These are phyloP conservation scores for Pluvialis apricaria DNA, from an alignment of 2,113 vertebrate species.

Conservation along the genomic window DNA sequence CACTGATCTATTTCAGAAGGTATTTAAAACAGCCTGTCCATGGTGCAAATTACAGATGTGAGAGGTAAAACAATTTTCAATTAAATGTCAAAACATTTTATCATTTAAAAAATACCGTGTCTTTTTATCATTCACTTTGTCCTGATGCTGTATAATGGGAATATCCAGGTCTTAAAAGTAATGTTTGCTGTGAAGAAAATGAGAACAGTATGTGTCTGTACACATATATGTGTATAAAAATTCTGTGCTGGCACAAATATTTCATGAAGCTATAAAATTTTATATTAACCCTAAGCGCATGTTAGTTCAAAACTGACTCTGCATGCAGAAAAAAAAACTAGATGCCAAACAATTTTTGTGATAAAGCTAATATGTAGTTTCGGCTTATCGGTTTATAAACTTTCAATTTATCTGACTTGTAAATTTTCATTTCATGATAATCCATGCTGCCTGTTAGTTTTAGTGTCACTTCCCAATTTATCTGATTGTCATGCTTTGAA, in stretches of 20 bases:
- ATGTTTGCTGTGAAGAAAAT: slow-evolving; percentile 31
- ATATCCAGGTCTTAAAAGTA: slow-evolving; percentile 30
- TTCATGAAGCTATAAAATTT: not conserved
- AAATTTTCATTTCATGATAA: not conserved
- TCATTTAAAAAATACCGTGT: not conserved
- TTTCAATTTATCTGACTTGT: not conserved
- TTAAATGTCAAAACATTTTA: not conserved
- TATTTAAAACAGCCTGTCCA: slow-evolving; percentile 15
- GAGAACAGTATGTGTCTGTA: not conserved
- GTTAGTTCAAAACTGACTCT: slow-evolving; percentile 55
- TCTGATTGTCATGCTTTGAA: too few species aligned
- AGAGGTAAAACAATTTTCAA: slow-evolving; percentile 27
- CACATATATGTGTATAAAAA: not conserved
- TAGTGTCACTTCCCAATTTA: too few species aligned
- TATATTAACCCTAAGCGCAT: slow-evolving; percentile 60
- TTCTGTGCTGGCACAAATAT: not conserved
- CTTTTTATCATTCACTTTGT: not conserved
- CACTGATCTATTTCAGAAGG: not conserved
- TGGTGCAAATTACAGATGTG: slow-evolving; percentile 12
- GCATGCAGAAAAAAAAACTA: not conserved
- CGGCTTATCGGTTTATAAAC: not conserved
- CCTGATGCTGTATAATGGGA: not conserved
- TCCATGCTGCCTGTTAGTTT: not conserved
- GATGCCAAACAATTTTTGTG: not conserved
- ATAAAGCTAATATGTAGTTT: not conserved